These are phyloP conservation scores for Psephotus haematonotus DNA, from an alignment of 2,113 vertebrate genomes.

Conservation along the genomic window DNA sequence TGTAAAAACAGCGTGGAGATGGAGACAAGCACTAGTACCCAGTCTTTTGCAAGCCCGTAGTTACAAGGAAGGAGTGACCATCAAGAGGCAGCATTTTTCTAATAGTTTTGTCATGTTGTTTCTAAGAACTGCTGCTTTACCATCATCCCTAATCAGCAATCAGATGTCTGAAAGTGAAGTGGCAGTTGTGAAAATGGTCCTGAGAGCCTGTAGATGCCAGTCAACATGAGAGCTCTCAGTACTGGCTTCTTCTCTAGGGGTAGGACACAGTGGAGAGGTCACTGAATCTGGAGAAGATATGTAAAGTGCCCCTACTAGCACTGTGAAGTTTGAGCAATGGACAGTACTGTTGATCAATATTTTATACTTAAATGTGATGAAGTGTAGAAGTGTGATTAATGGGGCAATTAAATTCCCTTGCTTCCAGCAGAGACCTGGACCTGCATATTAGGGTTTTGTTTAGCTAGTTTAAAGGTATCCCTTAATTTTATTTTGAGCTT, in stretches of 20 bases:
- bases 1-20: background rate
- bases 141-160: background rate
- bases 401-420: constrained; percentile 41
- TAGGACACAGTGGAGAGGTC: background rate
- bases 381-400: constrained; percentile 63
- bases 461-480: constrained; percentile 3
- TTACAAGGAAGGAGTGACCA: background rate
- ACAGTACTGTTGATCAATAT: background rate
- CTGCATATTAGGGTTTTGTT: background rate
- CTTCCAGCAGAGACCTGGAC: constrained; percentile 23
- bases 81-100: background rate
- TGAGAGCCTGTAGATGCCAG: background rate
- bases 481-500: constrained; percentile 7
- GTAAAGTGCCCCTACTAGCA: background rate
- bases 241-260: background rate
- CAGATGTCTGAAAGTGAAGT: background rate
- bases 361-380: constrained; percentile 38
- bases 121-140: no score
- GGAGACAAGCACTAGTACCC: background rate
- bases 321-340: background rate
- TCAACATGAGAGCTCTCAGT: background rate
- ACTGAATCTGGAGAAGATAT: background rate
- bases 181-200: background rate
- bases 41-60: background rate
- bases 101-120: background rate